These are phyloP conservation scores for Callithrix jacchus DNA, from an alignment of 2,113 vertebrate species.

Conservation along the genomic window DNA sequence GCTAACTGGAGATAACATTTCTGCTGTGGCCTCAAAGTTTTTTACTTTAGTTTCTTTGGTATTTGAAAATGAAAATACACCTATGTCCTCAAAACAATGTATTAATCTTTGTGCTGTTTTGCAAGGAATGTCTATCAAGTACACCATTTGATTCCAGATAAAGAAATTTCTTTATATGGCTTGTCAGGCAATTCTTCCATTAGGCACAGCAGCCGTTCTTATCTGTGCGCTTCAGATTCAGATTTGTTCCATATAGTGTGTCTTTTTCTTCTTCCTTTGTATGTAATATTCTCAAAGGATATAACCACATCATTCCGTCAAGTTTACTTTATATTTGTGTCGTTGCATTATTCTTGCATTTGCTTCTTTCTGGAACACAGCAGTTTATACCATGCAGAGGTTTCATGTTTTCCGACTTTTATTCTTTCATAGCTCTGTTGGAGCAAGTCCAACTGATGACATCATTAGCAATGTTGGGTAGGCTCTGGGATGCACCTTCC, in stretches of 20 bases:
- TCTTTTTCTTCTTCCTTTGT: not conserved
- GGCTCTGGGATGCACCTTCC: not conserved
- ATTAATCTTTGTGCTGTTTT: not conserved
- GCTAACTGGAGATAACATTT: not conserved
- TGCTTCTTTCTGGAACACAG: not conserved
- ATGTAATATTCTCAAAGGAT: not conserved
- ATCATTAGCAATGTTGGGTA: not conserved
- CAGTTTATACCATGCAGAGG: not conserved
- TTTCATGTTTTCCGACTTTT: not conserved
- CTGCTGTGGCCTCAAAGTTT: not conserved
- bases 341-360: not conserved
- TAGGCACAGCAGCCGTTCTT: not conserved
- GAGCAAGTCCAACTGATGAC: not conserved
- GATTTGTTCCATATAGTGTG: not conserved
- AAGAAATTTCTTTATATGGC: not conserved
- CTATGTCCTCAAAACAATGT: not conserved
- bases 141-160: not conserved
- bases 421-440: not conserved
- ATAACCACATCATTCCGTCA: not conserved
- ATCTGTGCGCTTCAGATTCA: not conserved
- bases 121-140: not conserved
- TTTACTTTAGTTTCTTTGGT: not conserved
- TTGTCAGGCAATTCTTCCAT: not conserved
- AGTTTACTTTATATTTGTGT: not conserved
- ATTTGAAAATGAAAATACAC: not conserved